Conservation (phyloP, 2,113 vertebrate species). For the Ophthalmolycus amberensis region DNA sequence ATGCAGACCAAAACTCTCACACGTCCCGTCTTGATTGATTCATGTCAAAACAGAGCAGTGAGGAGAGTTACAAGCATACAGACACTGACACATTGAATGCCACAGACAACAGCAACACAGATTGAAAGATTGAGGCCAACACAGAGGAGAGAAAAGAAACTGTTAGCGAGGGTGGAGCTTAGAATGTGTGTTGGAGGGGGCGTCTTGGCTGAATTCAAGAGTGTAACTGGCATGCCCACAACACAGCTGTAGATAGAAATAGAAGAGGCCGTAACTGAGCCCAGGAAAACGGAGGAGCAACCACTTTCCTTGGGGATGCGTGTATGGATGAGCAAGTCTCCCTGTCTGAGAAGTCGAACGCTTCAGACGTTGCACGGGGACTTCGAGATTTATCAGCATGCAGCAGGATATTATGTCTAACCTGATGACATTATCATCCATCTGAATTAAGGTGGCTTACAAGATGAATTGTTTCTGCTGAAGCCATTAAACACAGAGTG, state of each 20-base stretch:
- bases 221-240: constrained; percentile 61
- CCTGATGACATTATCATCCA: constrained; percentile 30
- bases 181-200: not conserved
- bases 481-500: not conserved
- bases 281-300: constrained; percentile 44
- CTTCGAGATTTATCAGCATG: constrained; percentile 34
- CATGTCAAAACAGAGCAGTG: constrained; percentile 1
- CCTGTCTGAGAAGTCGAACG: constrained; percentile 17
- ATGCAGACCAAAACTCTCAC: not conserved
- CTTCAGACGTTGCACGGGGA: constrained; percentile 31
- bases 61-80: not conserved
- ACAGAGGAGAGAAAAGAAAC: constrained; percentile 40
- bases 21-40: constrained; percentile 16
- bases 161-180: constrained; percentile 25
- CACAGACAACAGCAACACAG: not conserved
- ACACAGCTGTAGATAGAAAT: constrained; percentile 79
- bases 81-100: constrained; percentile 1
- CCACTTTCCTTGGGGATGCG: constrained; percentile 32
- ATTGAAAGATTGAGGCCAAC: constrained; percentile 47
- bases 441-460: constrained; percentile 12
- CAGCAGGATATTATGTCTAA: constrained; percentile 17
- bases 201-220: constrained; percentile 73
- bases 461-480: not conserved
- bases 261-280: constrained; percentile 76
- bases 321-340: constrained; percentile 15